Evolutionary conservation across 2,113 vertebrate species (phyloP), one percentile per base, ranked within the genome.

Genomic region (Nematolebias whitei): DNA sequence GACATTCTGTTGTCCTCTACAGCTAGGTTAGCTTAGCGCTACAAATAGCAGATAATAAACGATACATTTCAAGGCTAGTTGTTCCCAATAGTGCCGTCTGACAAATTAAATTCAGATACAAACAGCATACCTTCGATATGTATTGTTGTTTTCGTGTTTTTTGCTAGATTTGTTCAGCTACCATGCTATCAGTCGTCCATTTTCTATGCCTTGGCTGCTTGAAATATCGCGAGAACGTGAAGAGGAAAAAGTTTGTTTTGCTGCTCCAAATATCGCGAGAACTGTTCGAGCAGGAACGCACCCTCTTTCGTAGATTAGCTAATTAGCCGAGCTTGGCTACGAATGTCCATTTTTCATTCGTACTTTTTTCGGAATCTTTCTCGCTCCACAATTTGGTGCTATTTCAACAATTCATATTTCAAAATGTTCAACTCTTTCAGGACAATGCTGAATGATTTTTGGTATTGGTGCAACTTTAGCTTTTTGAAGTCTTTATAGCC

Each of bases 141-240:
- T 68, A 54, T 22, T 32, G 67, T 18, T 49, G 59, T 14, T 63
- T 74, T 79, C 74, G 74, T 65, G 53, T 66, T 70, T 29, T 63
- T 50, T 59, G 45, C 20, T 41, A 11, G 18, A 47, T 58, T 71
- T 55, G 63, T 35, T 68, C 24, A 14, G 60, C 52, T 79, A 74
- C 68, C 63, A 49, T 67, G 23, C 50, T 69, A 73, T 45, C 51
- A 49, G 51, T n/a, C 81, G 60, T 83, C 89, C 89, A 88, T 90
- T 90, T 90, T 85, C 83, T 80, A 50, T 64, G n/a, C 13, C 20
- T 24, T 23, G 5, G 49, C 22, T 19, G 14, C 2, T 1, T 2
- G 14, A 11, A 60, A 6, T 74, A 68, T 85, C 88, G 85, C 85
- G 88, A 85, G 63, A 86, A 0, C 19, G 60, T 38, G 11, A 5